Percentiles rank a stretch among this genome's conserved stretches.
phyloP scores from a whole-genome alignment of 1,140 invertebrate species.

The Chironomus striatipennis region DNA sequence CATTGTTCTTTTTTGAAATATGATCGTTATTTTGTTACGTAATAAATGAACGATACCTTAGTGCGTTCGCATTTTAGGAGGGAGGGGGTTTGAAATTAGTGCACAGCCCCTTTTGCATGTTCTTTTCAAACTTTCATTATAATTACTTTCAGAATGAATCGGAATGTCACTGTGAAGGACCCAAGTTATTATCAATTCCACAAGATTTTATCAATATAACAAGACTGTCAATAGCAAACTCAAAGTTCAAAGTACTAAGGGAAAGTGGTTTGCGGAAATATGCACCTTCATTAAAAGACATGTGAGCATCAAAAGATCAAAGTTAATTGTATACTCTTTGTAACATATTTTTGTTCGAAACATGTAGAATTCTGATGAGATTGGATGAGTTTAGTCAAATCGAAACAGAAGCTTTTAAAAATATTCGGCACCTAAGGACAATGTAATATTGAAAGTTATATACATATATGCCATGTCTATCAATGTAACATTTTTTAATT shows the following conservation, averaged over 20 bases:
- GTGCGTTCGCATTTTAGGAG: no score
- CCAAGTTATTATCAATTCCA: constrained; percentile 33
- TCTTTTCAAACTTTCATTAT: no score
- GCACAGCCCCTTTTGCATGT: no score
- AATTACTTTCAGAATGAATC: constrained; percentile 35
- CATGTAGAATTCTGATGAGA: constrained; percentile 39
- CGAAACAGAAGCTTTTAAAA: constrained; percentile 41
- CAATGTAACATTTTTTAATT: constrained; percentile 28
- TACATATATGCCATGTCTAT: constrained; percentile 25
- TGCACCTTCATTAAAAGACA: constrained; percentile 33
- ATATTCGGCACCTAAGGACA: constrained; percentile 41
- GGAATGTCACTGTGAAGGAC: constrained; percentile 36
- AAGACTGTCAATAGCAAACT: constrained; percentile 35
- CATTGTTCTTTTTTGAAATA: no score
- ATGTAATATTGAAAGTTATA: constrained; percentile 40
- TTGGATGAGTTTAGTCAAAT: constrained; percentile 40
- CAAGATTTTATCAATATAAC: constrained; percentile 35
- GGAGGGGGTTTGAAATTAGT: no score
- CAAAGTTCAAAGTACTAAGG: constrained; percentile 35
- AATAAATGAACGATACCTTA: no score
- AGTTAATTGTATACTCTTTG: background rate
- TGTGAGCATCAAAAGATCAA: constrained; percentile 31
- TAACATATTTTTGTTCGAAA: constrained; percentile 26
- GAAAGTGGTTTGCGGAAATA: constrained; percentile 36
- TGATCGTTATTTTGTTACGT: no score